Evolutionary conservation across 2,797 vertebrate genomes (phyloP).

Genomic region (Vireo griseus): DNA sequence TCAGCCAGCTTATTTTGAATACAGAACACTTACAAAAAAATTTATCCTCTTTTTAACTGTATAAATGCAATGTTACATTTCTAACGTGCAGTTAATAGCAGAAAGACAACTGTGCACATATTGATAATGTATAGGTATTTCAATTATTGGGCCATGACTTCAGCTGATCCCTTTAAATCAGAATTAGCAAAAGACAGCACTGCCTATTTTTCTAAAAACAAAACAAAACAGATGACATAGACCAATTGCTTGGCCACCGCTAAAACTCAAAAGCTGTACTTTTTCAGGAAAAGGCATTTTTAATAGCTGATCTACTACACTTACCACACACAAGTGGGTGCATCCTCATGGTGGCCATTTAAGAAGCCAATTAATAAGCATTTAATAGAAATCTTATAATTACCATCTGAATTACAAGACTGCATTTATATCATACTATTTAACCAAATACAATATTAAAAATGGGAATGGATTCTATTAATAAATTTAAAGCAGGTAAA

Average conservation of each 20-base stretch:
- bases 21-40: neutral
- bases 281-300: neutral
- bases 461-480: neutral
- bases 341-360: neutral
- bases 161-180: neutral
- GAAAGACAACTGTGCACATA: neutral
- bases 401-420: neutral
- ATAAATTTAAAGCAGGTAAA: neutral
- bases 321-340: neutral
- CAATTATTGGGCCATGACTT: rapidly evolving
- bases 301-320: neutral
- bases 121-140: neutral
- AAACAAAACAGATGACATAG: neutral
- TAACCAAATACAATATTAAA: neutral
- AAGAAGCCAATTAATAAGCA: neutral
- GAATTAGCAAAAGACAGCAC: neutral
- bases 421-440: neutral
- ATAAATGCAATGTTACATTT: neutral
- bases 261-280: neutral
- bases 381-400: neutral
- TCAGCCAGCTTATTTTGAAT: neutral
- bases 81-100: neutral
- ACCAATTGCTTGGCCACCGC: neutral
- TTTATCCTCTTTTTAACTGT: neutral
- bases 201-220: neutral